Evolutionary conservation across 2,888 invertebrate genomes (phyloP).

Genomic region (Gymnocheta viridis): DNA sequence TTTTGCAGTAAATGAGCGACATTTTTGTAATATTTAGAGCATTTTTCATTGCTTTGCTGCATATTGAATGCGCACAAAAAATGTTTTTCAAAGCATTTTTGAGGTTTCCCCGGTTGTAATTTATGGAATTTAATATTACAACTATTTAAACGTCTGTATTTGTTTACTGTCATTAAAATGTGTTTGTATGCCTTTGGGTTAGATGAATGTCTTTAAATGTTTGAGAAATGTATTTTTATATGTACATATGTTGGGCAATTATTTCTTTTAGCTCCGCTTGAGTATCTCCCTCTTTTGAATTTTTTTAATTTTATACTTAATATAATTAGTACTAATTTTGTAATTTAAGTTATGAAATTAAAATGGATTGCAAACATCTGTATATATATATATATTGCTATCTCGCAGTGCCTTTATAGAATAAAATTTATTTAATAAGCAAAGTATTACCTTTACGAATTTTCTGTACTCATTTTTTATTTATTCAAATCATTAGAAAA

Average conservation of each 20-base stretch:
- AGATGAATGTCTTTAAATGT: background rate
- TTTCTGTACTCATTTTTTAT: too few relatives aligned
- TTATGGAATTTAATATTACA: slow-evolving; percentile 18
- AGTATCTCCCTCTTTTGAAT: background rate
- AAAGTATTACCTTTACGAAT: too few relatives aligned
- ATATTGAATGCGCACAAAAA: too few relatives aligned
- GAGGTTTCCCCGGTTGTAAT: too few relatives aligned
- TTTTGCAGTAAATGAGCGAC: too few relatives aligned
- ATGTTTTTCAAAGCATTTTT: too few relatives aligned
- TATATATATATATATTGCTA: background rate
- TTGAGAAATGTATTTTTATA: background rate
- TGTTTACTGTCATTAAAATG: background rate
- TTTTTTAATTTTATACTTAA: background rate
- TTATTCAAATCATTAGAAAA: too few relatives aligned
- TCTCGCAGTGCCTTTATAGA: background rate
- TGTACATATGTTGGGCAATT: background rate
- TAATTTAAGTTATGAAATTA: background rate
- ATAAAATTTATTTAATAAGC: background rate
- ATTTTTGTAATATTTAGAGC: too few relatives aligned
- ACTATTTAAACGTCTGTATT: background rate
- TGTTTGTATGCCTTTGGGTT: background rate
- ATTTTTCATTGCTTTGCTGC: too few relatives aligned
- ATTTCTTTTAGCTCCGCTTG: background rate
- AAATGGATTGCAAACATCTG: background rate
- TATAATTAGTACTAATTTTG: background rate